Evolutionary conservation across 2,888 invertebrate species (phyloP), one percentile per base, ranked within the genome.

Genomic region (Ophioninae sp.): DNA sequence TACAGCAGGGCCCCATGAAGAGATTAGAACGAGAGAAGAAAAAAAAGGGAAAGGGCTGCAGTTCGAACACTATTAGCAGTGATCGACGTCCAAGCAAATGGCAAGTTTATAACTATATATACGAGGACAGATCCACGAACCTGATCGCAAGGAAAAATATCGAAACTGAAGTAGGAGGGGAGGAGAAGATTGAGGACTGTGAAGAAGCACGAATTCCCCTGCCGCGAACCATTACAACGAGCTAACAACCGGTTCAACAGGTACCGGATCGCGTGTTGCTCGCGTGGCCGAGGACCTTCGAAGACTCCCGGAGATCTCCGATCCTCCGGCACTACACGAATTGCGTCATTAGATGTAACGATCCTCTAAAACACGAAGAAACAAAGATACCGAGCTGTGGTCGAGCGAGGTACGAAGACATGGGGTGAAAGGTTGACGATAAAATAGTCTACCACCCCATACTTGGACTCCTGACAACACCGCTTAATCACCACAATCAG

Each of bases 191-290:
- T 37, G 77, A 68, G 51, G 23, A 61, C 30, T 58, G 59, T 37
- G 80, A 72, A 82, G 75, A 74, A 84, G 69, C 64, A 78, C 69
- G 68, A 82, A 83, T 83, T 82, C 79, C 82, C 82, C 74, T 69
- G 82, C 72, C 77, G 65, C 76, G 58, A 73, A 23, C 13, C 74
- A 58, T 44, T 63, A 58, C 67, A 74, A 61, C 73, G 75, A 71
- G 72, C 37, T 61, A 67, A 58, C 73, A 86, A 91, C 90, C 89
- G 89, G 90, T 90, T 87, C 88, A 89, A 89, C 90, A 88, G 89
- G 89, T 90, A 88, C 80, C 85, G 83, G 91, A 91, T 92, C 92
- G 92, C 92, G 92, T 92, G 92, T 91, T 91, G 92, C 84, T 92
- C 92, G 92, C 92, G 92, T 92, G 92, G 92, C 92, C 92, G 92